Evolutionary conservation across 92 coral and sea anemone species (phyloP).

Genomic region (Ricordea florida): DNA sequence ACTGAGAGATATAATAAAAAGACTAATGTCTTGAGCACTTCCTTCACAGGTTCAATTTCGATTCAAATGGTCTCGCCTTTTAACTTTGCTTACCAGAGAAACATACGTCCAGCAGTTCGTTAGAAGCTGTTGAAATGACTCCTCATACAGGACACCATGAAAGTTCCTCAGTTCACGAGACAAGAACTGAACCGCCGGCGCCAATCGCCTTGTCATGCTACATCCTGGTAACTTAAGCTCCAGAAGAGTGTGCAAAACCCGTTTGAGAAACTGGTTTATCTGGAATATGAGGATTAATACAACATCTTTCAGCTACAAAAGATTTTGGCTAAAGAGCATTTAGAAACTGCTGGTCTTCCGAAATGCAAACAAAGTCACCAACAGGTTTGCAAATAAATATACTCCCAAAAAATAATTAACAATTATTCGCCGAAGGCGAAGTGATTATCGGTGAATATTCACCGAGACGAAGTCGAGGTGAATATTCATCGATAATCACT

Average conservation of each 20-base stretch:
- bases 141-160: constrained; percentile 57
- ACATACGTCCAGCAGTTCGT: constrained; percentile 51
- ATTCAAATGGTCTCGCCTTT: too few relatives aligned
- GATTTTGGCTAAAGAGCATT: neutral
- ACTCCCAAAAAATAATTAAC: too few relatives aligned
- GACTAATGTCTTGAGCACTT: too few relatives aligned
- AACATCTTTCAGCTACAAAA: neutral
- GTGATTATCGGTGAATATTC: too few relatives aligned
- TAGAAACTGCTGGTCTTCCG: too few relatives aligned
- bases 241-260: constrained; percentile 62
- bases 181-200: constrained; percentile 75
- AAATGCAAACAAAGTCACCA: too few relatives aligned
- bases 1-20: too few relatives aligned
- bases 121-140: constrained; percentile 53
- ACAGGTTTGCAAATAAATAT: too few relatives aligned
- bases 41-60: too few relatives aligned
- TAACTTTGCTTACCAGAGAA: constrained; percentile 48
- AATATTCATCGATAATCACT: too few relatives aligned
- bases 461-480: too few relatives aligned
- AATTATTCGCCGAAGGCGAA: too few relatives aligned
- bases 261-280: constrained; percentile 74
- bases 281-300: constrained; percentile 12
- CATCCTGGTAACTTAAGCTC: constrained; percentile 70
- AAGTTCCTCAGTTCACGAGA: constrained; percentile 48
- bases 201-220: constrained; percentile 66